Base-by-base conservation (phyloP, 2,888 invertebrate genomes). In the Octodonta nipae region DNA sequence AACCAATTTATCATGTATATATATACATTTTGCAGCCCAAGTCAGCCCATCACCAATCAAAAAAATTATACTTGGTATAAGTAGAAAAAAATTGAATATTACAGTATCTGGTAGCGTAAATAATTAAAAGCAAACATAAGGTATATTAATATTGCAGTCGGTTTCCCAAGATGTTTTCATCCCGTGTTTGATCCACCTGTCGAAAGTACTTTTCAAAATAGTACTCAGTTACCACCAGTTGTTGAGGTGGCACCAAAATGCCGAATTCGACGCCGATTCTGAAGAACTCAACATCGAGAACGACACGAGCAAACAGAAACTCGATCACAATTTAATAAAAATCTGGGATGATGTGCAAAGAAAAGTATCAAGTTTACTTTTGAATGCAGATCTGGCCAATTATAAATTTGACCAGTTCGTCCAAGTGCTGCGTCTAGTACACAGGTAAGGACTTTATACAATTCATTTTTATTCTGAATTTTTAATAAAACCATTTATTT, bases 291-390 rank as follows among this genome's bases (percentile, higher is more conserved):
- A 74, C 44, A 67, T 74, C 15, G 78, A 80, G 49, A 70, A 66
- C 32, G 75, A 68, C 44, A 72, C 80, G 2, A 81, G 81, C 43
- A 73, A 78, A 38, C 86, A 91, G 55, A 95, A 93, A 57, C 64
- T 95, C 38, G 83, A 87, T 54, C 83, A 82, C 32, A 92, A 92
- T 1, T 66, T 87, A 36, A 67, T 75, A 0, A 71, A 89, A 40
- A 78, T 93, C 39, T 95, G 93, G 92, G 83, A 85, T 47, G 95
- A 95, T 50, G 84, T 93, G 0, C 87, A 93, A 58, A 80, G 82
- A 7, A 91, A 92, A 64, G 81, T 93, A 1, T 82, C 82, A 1
- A 72, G 73, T 16, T 83, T 83, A 52, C 63, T 93, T 15, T 72
- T 80, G 34, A 82, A 79, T 41, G 78, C 78, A 0, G 83, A 87